Base-by-base conservation (phyloP, 2,888 invertebrate genomes). In the Campoplex nolae region DNA sequence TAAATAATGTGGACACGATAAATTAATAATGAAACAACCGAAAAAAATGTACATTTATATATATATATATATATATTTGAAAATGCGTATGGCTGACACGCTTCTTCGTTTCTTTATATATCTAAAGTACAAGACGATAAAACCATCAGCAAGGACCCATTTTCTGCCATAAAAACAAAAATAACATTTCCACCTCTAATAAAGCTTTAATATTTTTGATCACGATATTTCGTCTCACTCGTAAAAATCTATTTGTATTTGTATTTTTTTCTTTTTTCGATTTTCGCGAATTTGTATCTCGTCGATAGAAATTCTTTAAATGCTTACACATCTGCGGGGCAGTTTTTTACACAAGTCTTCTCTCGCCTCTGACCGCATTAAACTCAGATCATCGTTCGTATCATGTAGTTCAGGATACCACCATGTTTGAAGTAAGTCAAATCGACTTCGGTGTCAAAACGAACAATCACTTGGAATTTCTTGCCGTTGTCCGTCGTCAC, bases 371-470 rank as follows among this genome's bases (percentile, higher is more conserved):
- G 11, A 16, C 48, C 16, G 3, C 13, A 6, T 38, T n/a, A 91
- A 32, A 32, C 91, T 90, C 92, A 94, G 88, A 96, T 93, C 96
- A 98, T 98, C 93, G 97, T 98, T 85, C 99, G 96, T 84, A 99
- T 97, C 99, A 99, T 99, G 94, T 99, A 99, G 95, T 99, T 99
- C 58, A 99, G 96, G 91, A 99, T 99, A 2, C 99, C 99, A 7
- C 99, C 99, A 92, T 99, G 96, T 90, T 95, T 96, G 95, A 97
- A 99, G 95, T 99, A 99, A 0, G 98, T 96, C 58, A 99, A 95
- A 93, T 99, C 99, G 2, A 99, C 99, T 93, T 99, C 99, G 0
- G 99, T 99, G 93, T 99, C 99, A 93, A 99, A 99, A 16, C 99
- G 96, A 0, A 97, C 96, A 75, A 97, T 95, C 0, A 97, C 98